Evolutionary conservation across 2,888 invertebrate species (phyloP).

Genomic region (Bellardia bayeri): DNA sequence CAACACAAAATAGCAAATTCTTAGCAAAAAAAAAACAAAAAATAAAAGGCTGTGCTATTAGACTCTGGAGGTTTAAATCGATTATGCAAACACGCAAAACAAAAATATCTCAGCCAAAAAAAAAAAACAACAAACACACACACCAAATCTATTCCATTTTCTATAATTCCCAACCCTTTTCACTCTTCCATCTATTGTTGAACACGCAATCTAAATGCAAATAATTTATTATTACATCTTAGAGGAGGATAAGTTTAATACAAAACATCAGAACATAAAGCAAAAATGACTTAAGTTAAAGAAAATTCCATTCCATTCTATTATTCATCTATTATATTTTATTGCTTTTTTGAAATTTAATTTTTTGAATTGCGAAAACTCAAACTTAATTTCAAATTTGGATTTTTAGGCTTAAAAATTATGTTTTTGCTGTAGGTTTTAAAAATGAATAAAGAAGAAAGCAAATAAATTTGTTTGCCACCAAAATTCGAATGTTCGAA

Average conservation of each 20-base stretch:
- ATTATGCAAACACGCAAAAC: slow-evolving; percentile 71
- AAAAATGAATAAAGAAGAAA: no score
- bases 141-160: slow-evolving; percentile 30
- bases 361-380: no score
- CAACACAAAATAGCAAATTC: slow-evolving; percentile 23
- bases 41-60: slow-evolving; percentile 33
- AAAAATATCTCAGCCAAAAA: slow-evolving; percentile 31
- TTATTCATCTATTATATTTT: no score
- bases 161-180: slow-evolving; percentile 11
- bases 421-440: no score
- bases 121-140: neutral
- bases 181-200: slow-evolving; percentile 54
- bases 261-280: neutral
- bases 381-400: no score
- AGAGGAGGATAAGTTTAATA: neutral
- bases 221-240: slow-evolving; percentile 3
- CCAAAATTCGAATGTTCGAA: no score
- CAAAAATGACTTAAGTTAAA: neutral
- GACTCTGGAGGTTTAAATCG: slow-evolving; percentile 65
- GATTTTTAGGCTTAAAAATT: no score
- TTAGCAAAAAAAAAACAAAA: slow-evolving; percentile 20
- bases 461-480: no score
- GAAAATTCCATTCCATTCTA: no score
- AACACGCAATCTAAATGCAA: slow-evolving; percentile 65
- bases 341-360: no score